Evolutionary conservation across 2,888 invertebrate genomes (phyloP), one percentile per base, ranked within the genome.

Genomic region (Catocala fraxini): DNA sequence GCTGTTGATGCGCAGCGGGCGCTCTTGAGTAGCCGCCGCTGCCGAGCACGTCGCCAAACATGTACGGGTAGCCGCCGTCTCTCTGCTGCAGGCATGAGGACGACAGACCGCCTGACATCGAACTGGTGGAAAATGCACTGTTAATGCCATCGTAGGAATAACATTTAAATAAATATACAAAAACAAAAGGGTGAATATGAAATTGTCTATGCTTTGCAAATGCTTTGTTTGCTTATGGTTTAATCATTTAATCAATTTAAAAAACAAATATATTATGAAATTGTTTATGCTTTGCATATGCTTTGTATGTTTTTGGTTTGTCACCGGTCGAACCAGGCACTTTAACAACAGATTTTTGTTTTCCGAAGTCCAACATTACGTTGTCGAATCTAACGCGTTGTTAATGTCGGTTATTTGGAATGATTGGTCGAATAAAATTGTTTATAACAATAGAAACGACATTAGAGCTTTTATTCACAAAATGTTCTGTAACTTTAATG

Each of bases 11-110:
- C 15, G 97, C 97, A 46, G 97, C 97, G 3, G 94, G 94, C 35
- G 97, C 96, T 72, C 97, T 95, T 48, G 96, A 96, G 70, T 95
- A 95, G 64, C 96, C 96, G 77, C 97, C 96, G 62, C 96, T 93
- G 74, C 97, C 97, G 62, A 98, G 95, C 66, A 98, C 98, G 92
- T 98, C 98, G 80, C 97, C 97, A 92, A 98, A 98, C 97, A 98
- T 98, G 95, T 98, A 98, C 43, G 98, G 98, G 91, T 98, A 98
- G 59, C 97, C 97, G 74, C 95, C 92, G 85, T 97, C 97, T 62
- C 97, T 95, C 91, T 97, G 98, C 89, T 97, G 98, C 79, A 97
- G 96, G 89, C 97, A 98, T 89, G 97, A 98, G 80, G 96, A 96
- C 78, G 96, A 96, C 95, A 97, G 96, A 77, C 97, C 97, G 75